These are phyloP conservation scores for Nyctalus aviator DNA, from an alignment of 2,797 vertebrate species.

Conservation along the genomic window DNA sequence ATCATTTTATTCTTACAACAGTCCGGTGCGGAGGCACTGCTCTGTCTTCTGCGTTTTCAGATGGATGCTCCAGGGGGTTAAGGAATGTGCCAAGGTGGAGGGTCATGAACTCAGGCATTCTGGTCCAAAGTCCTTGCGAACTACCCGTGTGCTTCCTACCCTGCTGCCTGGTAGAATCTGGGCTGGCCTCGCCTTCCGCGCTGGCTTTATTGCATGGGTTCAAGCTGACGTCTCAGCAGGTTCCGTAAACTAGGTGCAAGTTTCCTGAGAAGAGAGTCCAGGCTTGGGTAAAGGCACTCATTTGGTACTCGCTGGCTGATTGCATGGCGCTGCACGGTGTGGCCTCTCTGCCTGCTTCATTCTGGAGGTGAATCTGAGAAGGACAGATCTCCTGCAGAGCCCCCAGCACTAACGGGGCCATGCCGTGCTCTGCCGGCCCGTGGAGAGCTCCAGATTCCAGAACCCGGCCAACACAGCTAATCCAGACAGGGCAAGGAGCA, in stretches of 20 bases:
- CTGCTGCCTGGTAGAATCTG: background rate
- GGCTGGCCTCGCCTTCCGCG: background rate
- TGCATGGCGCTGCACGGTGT: background rate
- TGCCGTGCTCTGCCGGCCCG: background rate
- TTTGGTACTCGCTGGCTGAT: conserved; percentile 22
- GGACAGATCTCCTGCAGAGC: background rate
- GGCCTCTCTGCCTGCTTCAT: background rate
- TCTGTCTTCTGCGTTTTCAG: background rate
- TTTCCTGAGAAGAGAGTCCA: conserved; percentile 32
- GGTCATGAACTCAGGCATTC: background rate
- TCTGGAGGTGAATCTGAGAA: background rate
- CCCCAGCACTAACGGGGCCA: accelerated
- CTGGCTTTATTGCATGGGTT: background rate
- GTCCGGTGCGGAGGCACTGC: background rate
- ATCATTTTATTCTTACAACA: background rate
- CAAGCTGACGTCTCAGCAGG: background rate
- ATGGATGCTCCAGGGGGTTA: background rate
- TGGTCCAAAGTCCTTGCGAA: background rate
- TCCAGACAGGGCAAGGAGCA: background rate
- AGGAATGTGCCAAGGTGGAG: background rate
- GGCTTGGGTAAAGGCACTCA: conserved; percentile 37
- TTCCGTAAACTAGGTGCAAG: background rate
- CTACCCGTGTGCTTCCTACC: background rate
- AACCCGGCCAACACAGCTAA: background rate
- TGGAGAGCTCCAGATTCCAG: background rate